These are phyloP conservation scores for Drosophila falleni DNA, from an alignment of 2,888 invertebrate species.

Conservation along the genomic window DNA sequence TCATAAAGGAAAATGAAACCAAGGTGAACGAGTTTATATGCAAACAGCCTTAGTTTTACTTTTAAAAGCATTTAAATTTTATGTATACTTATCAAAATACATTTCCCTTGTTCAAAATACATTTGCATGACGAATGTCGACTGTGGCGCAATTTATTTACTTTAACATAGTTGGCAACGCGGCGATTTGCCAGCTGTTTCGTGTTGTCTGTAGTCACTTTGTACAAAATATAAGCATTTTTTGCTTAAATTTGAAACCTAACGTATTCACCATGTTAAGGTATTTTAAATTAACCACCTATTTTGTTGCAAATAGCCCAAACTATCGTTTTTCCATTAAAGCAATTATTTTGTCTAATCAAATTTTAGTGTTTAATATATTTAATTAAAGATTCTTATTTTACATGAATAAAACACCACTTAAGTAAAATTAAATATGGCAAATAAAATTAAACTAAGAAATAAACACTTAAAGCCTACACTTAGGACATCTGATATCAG, in stretches of 20 bases:
- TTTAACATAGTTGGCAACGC: constrained; percentile 4
- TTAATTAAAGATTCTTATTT: background rate
- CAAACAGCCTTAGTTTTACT: constrained; percentile 25
- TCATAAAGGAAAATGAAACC: constrained; percentile 52
- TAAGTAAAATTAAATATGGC: background rate
- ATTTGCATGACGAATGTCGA: constrained; percentile 1
- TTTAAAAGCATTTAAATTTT: constrained; percentile 1
- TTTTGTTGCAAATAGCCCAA: background rate
- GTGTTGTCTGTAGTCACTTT: background rate
- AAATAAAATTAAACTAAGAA: background rate
- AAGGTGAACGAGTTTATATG: constrained; percentile 56
- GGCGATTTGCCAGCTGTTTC: background rate
- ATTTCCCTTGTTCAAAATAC: constrained; percentile 26
- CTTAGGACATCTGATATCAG: background rate
- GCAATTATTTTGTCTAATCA: background rate
- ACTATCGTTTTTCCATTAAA: background rate
- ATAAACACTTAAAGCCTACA: background rate
- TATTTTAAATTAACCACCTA: background rate
- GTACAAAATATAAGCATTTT: no score
- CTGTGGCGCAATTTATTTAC: constrained; percentile 22
- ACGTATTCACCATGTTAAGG: no score
- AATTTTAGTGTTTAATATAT: background rate
- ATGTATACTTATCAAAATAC: constrained; percentile 15
- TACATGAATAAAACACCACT: background rate
- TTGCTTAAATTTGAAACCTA: no score